Conservation (phyloP, 1,140 invertebrate genomes). For the Drosophila ogumai region DNA sequence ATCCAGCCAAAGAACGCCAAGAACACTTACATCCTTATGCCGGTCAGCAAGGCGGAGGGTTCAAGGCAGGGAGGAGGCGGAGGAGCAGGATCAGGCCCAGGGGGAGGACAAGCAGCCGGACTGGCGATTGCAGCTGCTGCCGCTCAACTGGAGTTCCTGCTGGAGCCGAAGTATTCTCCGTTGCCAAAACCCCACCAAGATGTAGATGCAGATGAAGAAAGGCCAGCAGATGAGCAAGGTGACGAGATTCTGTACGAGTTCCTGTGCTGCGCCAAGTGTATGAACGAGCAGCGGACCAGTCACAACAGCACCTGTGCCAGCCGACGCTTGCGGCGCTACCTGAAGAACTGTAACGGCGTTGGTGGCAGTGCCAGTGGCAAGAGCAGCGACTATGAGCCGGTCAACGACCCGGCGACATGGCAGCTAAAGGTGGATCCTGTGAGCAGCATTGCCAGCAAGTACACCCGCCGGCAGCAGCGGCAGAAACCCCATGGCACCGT, state of each 20-base stretch:
- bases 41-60: slow-evolving; percentile 59
- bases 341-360: slow-evolving; percentile 37
- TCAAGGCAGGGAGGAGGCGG: slow-evolving; percentile 4
- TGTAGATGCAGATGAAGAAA: slow-evolving; percentile 4
- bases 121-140: slow-evolving; percentile 54
- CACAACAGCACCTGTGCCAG: slow-evolving; percentile 50
- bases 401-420: slow-evolving; percentile 60
- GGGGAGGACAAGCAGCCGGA: neutral
- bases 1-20: slow-evolving; percentile 45
- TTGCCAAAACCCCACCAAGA: slow-evolving; percentile 21
- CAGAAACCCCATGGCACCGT: slow-evolving; percentile 57
- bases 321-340: slow-evolving; percentile 55
- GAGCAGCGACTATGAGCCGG: slow-evolving; percentile 25
- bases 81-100: slow-evolving; percentile 6
- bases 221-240: slow-evolving; percentile 2
- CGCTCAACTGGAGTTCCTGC: slow-evolving; percentile 72
- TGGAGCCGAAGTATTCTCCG: slow-evolving; percentile 79
- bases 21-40: slow-evolving; percentile 82
- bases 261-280: slow-evolving; percentile 84
- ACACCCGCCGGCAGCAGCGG: slow-evolving; percentile 70
- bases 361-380: slow-evolving; percentile 16
- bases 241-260: slow-evolving; percentile 83
- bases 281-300: slow-evolving; percentile 73
- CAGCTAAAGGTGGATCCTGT: slow-evolving; percentile 71
- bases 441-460: slow-evolving; percentile 79